Percentiles rank a stretch among this genome's conserved stretches.
Conservation (phyloP, 2,888 invertebrate species). For the Aquatica leii region DNA sequence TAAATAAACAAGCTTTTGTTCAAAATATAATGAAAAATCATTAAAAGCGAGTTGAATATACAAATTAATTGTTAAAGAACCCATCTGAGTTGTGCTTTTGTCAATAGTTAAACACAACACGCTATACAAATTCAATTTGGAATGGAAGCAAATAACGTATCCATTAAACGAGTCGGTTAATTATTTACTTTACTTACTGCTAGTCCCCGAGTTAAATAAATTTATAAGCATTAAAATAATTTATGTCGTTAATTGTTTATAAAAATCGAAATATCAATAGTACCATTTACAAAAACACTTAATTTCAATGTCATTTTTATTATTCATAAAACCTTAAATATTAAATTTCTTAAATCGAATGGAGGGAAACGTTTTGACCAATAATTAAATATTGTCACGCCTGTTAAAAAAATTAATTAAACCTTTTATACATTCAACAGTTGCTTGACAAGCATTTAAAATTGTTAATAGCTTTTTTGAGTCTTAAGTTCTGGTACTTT, state of each 20-base stretch:
- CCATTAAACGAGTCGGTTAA: conserved; percentile 7
- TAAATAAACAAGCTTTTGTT: conserved; percentile 13
- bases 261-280: background rate
- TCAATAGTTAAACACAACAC: conserved; percentile 18
- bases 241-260: background rate
- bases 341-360: too few species aligned
- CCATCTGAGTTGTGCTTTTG: conserved; percentile 17
- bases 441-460: too few species aligned
- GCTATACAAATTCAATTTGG: conserved; percentile 15
- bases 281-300: too few species aligned
- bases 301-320: too few species aligned
- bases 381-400: too few species aligned
- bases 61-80: conserved; percentile 22
- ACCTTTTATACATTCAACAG: too few species aligned
- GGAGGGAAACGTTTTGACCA: too few species aligned
- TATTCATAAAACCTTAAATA: too few species aligned
- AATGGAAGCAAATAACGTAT: conserved; percentile 5
- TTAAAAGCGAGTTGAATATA: conserved; percentile 17
- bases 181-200: conserved; percentile 12
- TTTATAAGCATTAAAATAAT: background rate
- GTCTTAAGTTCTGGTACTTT: too few species aligned
- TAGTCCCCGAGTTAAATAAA: background rate
- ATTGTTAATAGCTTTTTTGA: too few species aligned
- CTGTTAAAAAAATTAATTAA: too few species aligned
- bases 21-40: conserved; percentile 20